These are phyloP conservation scores for Pelodytes ibericus DNA, from an alignment of 2,797 vertebrate species.

Conservation along the genomic window DNA sequence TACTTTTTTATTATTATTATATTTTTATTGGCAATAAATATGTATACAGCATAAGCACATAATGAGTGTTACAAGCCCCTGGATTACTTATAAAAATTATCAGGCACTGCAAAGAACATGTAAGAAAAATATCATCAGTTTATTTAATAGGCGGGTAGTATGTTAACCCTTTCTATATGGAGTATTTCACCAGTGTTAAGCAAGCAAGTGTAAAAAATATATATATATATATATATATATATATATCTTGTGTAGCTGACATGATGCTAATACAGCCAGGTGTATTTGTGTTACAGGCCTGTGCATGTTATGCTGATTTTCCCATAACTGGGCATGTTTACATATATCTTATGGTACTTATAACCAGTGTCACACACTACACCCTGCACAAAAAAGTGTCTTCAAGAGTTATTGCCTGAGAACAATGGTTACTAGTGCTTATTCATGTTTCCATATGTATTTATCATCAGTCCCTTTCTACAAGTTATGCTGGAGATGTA, in stretches of 20 bases:
- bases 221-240: background rate
- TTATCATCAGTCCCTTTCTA: constrained; percentile 39
- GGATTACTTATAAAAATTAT: background rate
- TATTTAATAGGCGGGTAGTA: background rate
- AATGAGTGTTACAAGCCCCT: constrained; percentile 32
- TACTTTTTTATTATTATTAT: too few species aligned
- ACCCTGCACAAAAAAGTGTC: constrained; percentile 43
- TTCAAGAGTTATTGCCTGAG: constrained; percentile 41
- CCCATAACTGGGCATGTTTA: constrained; percentile 52
- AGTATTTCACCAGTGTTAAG: background rate
- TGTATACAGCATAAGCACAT: too few species aligned
- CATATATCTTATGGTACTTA: constrained; percentile 51
- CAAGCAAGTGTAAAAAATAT: constrained; percentile 37
- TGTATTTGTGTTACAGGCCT: constrained; percentile 54
- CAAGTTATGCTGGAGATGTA: background rate
- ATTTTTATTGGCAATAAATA: too few species aligned
- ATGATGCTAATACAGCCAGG: constrained; percentile 43
- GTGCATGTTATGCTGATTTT: constrained; percentile 44
- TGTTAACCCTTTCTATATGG: background rate
- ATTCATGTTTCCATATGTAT: constrained; percentile 39
- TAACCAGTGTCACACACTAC: constrained; percentile 46
- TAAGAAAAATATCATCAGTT: background rate
- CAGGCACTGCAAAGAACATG: background rate
- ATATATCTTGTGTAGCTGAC: constrained; percentile 9
- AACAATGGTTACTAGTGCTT: constrained; percentile 31